Evolutionary conservation across 1,140 invertebrate species (phyloP).

Genomic region (Tetragonula clypearis): DNA sequence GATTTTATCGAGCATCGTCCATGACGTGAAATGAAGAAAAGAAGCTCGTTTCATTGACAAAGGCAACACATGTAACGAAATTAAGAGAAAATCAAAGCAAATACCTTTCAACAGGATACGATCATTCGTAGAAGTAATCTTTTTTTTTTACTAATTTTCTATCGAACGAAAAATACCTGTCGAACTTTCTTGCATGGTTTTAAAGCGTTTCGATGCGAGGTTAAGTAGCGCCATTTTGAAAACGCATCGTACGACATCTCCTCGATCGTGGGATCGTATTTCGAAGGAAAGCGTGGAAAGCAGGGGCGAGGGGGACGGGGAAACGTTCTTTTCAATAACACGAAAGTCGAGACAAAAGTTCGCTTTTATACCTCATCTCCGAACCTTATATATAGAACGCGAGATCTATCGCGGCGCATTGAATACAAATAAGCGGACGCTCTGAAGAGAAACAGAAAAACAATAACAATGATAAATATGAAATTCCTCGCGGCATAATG

Average conservation of each 20-base stretch:
- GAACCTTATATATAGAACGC: slow-evolving; percentile 43
- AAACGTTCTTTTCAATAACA: slow-evolving; percentile 53
- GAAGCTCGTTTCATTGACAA: too few relatives aligned
- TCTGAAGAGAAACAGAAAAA: slow-evolving; percentile 56
- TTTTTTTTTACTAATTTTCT: background rate
- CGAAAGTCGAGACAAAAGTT: slow-evolving; percentile 53
- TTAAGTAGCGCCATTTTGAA: background rate
- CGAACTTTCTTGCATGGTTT: background rate
- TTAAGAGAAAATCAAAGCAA: background rate
- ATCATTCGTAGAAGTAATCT: background rate
- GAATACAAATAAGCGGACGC: slow-evolving; percentile 69
- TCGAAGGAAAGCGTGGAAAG: background rate
- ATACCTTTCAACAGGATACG: background rate
- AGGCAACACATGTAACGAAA: too few relatives aligned
- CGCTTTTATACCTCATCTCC: slow-evolving; percentile 60
- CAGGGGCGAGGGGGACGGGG: background rate
- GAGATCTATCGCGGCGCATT: slow-evolving; percentile 66
- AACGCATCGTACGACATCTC: background rate
- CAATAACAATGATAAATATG: slow-evolving; percentile 74
- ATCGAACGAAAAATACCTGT: background rate
- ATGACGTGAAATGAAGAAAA: background rate
- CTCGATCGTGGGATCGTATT: slow-evolving; percentile 29
- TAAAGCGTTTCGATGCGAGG: background rate
- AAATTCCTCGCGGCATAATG: slow-evolving; percentile 64
- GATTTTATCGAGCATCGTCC: background rate